phyloP scores from a whole-genome alignment of 2,888 invertebrate genomes.

The Clivina fossor region DNA sequence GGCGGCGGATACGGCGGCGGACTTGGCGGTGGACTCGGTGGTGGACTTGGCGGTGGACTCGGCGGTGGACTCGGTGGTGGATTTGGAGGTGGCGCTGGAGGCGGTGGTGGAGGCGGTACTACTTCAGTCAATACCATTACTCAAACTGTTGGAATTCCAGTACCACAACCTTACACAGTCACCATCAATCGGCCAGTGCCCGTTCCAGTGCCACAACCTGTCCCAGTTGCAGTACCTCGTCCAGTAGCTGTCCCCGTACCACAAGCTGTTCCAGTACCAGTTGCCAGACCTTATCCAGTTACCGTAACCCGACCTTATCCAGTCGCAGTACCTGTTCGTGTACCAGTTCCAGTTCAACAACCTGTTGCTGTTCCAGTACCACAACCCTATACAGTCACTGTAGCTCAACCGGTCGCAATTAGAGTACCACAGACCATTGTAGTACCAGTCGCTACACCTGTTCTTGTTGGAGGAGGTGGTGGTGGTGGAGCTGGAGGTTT shows the following conservation, averaged over 20 bases:
- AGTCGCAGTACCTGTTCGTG: conserved; percentile 27
- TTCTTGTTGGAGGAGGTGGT: conserved; percentile 30
- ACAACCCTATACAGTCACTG: conserved; percentile 31
- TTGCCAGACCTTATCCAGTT: conserved; percentile 28
- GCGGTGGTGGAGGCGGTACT: conserved; percentile 17
- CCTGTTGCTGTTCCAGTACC: conserved; percentile 22
- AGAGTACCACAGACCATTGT: conserved; percentile 34
- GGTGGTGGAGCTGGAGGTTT: conserved; percentile 26
- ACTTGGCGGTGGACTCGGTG: conserved; percentile 15
- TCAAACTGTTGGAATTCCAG: conserved; percentile 33
- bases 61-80: conserved; percentile 26
- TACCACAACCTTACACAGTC: conserved; percentile 33
- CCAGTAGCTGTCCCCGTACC: conserved; percentile 32
- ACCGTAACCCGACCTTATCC: conserved; percentile 32
- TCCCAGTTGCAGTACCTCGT: conserved; percentile 29
- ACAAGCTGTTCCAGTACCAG: conserved; percentile 22
- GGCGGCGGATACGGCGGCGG: conserved; percentile 14
- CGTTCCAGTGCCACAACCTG: conserved; percentile 30
- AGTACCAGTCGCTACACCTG: conserved; percentile 28
- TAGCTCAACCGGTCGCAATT: conserved; percentile 32
- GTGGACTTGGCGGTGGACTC: conserved; percentile 23
- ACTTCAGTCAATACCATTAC: conserved; percentile 32
- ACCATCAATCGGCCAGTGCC: conserved; percentile 33
- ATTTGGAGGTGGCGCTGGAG: conserved; percentile 19
- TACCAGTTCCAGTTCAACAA: conserved; percentile 27